Evolutionary conservation across 2,113 vertebrate species (phyloP).

Genomic region (Oxyruncus cristatus): DNA sequence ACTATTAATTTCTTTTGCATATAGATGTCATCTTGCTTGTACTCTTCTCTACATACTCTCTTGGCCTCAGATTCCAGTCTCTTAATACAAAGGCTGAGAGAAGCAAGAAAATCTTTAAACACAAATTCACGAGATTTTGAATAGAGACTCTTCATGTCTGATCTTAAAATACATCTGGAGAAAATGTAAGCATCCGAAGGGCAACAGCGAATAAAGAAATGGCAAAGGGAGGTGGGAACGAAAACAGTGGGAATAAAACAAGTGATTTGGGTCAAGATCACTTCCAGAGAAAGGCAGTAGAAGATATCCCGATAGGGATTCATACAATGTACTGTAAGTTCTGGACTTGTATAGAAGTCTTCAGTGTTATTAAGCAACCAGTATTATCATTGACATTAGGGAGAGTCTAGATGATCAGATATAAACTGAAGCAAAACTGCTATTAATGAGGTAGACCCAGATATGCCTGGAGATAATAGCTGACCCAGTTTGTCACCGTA

Average conservation of each 20-base stretch:
- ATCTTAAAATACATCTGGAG: background rate
- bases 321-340: background rate
- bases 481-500: background rate
- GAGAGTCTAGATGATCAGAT: background rate
- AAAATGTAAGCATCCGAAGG: background rate
- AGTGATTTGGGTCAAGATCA: background rate
- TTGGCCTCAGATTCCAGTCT: background rate
- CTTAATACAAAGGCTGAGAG: background rate
- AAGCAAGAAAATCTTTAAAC: background rate
- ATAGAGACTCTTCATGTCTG: background rate
- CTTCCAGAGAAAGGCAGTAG: background rate
- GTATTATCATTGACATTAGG: background rate
- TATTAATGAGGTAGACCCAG: background rate
- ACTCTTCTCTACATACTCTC: background rate
- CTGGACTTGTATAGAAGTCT: background rate
- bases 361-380: background rate
- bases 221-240: rapidly evolving
- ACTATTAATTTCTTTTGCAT: background rate
- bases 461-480: background rate
- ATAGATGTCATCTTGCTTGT: background rate
- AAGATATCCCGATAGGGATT: background rate
- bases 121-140: background rate
- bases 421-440: background rate
- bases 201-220: background rate
- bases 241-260: background rate